These are phyloP conservation scores for Cylas formicarius DNA, from an alignment of 1,140 invertebrate genomes.

Conservation along the genomic window DNA sequence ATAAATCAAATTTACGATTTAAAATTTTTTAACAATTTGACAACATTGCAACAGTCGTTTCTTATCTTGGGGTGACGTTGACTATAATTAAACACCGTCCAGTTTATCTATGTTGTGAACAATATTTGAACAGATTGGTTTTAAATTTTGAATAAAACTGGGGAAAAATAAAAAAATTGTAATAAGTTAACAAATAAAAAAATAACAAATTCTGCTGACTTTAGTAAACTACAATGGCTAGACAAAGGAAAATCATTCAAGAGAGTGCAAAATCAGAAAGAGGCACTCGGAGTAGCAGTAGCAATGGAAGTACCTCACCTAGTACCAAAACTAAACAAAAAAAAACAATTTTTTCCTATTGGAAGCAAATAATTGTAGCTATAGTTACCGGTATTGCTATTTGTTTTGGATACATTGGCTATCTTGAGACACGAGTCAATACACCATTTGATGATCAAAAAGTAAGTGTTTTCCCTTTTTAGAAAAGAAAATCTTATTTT, in stretches of 20 bases:
- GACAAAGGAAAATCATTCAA: slow-evolving; percentile 20
- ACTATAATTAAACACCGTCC: too few species aligned
- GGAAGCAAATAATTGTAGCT: slow-evolving; percentile 47
- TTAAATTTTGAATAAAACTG: too few species aligned
- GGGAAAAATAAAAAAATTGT: too few species aligned
- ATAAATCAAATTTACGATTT: too few species aligned
- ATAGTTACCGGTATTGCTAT: slow-evolving; percentile 56
- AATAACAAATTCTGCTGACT: too few species aligned
- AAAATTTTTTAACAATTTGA: too few species aligned
- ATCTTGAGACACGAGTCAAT: slow-evolving; percentile 80
- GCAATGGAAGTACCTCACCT: slow-evolving; percentile 38
- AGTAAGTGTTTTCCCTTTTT: slow-evolving; percentile 43
- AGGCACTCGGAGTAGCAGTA: slow-evolving; percentile 41
- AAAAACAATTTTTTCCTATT: slow-evolving; percentile 41
- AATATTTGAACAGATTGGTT: too few species aligned
- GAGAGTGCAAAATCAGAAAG: slow-evolving; percentile 21
- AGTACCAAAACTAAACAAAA: slow-evolving; percentile 32
- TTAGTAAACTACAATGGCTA: slow-evolving; percentile 18
- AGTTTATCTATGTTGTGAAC: too few species aligned
- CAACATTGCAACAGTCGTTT: too few species aligned
- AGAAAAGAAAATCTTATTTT: background rate
- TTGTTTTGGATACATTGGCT: slow-evolving; percentile 71
- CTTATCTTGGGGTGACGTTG: too few species aligned
- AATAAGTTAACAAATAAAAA: too few species aligned
- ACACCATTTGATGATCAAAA: slow-evolving; percentile 73